Conservation (phyloP, 2,888 invertebrate genomes). For the Drosophila atroscutellata region DNA sequence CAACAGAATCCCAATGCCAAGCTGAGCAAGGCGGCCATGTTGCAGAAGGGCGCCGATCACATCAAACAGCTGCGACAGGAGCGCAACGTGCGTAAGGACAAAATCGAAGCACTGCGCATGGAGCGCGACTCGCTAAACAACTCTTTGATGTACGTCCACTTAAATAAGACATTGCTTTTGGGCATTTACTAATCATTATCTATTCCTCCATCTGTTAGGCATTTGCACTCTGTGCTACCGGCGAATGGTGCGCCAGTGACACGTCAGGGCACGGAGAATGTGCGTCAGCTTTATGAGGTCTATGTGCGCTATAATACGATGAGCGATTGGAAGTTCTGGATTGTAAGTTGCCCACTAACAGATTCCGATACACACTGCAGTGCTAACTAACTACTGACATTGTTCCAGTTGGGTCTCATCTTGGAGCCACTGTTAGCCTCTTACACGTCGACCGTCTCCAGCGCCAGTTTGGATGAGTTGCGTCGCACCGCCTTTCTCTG, state of each 20-base stretch:
- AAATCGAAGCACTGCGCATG: slow-evolving; percentile 93
- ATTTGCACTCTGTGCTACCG: slow-evolving; percentile 96
- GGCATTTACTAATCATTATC: not conserved
- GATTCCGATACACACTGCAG: not conserved
- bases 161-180: too few species aligned
- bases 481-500: slow-evolving; percentile 96
- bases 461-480: slow-evolving; percentile 95
- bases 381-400: not conserved
- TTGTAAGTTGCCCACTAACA: slow-evolving; percentile 88
- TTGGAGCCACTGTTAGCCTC: slow-evolving; percentile 95
- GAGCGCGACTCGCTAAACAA: slow-evolving; percentile 96
- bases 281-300: slow-evolving; percentile 96
- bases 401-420: slow-evolving; percentile 93
- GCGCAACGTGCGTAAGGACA: slow-evolving; percentile 93
- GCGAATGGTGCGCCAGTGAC: slow-evolving; percentile 98
- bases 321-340: slow-evolving; percentile 99
- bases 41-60: slow-evolving; percentile 98
- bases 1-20: slow-evolving; percentile 96
- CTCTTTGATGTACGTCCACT: slow-evolving; percentile 90
- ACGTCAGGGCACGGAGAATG: slow-evolving; percentile 93
- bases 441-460: slow-evolving; percentile 96
- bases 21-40: slow-evolving; percentile 97
- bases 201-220: slow-evolving; percentile 86
- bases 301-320: slow-evolving; percentile 94
- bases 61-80: slow-evolving; percentile 95